Evolutionary conservation across 2,113 vertebrate genomes (phyloP), one percentile per base, ranked within the genome.

Genomic region (Panthera tigris): DNA sequence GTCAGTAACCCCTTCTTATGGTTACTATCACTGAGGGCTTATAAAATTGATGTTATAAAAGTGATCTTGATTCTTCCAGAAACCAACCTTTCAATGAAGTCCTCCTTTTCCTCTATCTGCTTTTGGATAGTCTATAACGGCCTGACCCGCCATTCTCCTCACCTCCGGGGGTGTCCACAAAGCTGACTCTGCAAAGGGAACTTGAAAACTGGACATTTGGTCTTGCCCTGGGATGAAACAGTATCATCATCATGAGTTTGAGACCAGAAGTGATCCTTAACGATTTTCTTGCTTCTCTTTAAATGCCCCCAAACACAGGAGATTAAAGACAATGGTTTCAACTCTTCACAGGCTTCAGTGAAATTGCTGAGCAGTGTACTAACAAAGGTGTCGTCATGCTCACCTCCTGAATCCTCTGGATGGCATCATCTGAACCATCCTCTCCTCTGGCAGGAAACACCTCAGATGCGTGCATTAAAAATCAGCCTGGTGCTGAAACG

Each of bases 401-500:
- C 8, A 8, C 0, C 0, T 55, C 84, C 92, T 41, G 12, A 11
- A 7, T 76, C 74, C 1, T 4, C 36, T 15, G 45, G 52, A 29
- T 25, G 15, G 31, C 29, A 1, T 4, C 74, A 31, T 36, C 29
- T 4, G 19, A 19, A 39, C 14, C 25, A 63, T 55, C 48, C 31
- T 45, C 41, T 39, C 52, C 31, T 65, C 65, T 36, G 16, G 31
- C 13, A 65, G 61, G 52, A 81, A 78, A 55, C 36, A 27, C n/a
- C 63, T 95, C 93, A 79, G 41, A 91, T 88, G 25, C 85, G 92
- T 82, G 79, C 87, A 88, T 76, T 93, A 82, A 98, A 98, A 98
- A 98, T 94, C 95, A 97, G 92, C 89, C 55, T 25, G 95, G 50
- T 91, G 83, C 66, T 95, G 91, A 96, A 92, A 94, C 15, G 52